Evolutionary conservation across 2,797 vertebrate genomes (phyloP).

Genomic region (Bradypus variegatus): DNA sequence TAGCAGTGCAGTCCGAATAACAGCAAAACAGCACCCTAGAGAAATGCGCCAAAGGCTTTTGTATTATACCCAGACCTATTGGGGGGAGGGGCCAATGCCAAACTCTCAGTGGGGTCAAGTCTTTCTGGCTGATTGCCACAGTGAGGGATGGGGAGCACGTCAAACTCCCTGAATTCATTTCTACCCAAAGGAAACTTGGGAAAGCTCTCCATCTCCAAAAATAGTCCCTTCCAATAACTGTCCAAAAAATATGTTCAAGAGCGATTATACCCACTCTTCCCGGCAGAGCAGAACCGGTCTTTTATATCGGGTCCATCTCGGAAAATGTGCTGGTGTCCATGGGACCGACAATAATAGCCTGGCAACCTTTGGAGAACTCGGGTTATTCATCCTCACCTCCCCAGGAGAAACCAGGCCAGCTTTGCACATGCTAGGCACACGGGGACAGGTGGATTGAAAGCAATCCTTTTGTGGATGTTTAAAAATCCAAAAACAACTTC

Average conservation of each 20-base stretch:
- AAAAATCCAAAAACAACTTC: not conserved
- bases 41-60: not conserved
- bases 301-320: constrained; percentile 55
- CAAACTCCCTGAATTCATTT: not conserved
- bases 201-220: constrained; percentile 57
- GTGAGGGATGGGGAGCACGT: not conserved
- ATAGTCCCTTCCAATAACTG: constrained; percentile 20
- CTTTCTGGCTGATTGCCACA: not conserved
- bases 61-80: not conserved
- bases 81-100: not conserved
- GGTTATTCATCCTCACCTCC: not conserved
- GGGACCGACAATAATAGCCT: constrained; percentile 50
- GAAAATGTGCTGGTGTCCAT: constrained; percentile 53
- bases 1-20: constrained; percentile 52
- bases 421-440: not conserved
- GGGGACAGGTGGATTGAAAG: not conserved
- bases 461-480: not conserved
- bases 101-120: not conserved
- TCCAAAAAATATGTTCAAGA: constrained; percentile 48
- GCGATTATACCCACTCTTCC: constrained; percentile 16
- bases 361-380: not conserved
- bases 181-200: not conserved
- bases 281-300: constrained; percentile 44
- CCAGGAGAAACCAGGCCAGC: not conserved
- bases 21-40: not conserved